These are phyloP conservation scores for Cepaea nemoralis DNA, from an alignment of 1,140 invertebrate genomes.

Conservation along the genomic window DNA sequence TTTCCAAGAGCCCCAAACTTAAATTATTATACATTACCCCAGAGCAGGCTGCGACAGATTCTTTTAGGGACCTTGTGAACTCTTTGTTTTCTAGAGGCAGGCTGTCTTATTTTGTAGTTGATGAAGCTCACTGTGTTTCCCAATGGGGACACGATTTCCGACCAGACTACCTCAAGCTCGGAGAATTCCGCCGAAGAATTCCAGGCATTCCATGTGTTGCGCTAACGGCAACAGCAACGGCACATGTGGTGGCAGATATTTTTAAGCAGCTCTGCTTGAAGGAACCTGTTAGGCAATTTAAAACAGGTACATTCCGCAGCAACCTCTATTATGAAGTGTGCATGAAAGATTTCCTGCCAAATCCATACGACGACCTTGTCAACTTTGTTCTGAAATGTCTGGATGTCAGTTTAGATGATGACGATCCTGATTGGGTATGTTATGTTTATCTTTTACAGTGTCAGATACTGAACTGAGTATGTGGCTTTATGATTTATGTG, in stretches of 20 bases:
- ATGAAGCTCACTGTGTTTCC: conserved; percentile 98
- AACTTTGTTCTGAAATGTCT: conserved; percentile 76
- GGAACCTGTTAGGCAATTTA: conserved; percentile 75
- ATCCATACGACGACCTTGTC: conserved; percentile 83
- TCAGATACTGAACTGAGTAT: background rate
- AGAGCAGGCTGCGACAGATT: conserved; percentile 86
- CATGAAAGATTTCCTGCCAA: conserved; percentile 85
- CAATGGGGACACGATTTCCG: conserved; percentile 98
- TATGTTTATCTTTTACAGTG: background rate
- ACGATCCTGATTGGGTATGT: conserved; percentile 61
- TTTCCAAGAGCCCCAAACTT: conserved; percentile 75
- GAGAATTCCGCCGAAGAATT: conserved; percentile 80
- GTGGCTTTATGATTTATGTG: too few relatives aligned
- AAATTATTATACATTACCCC: conserved; percentile 92
- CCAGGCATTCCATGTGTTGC: conserved; percentile 75
- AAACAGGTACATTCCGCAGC: conserved; percentile 77
- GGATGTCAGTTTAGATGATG: conserved; percentile 47
- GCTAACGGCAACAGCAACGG: conserved; percentile 90
- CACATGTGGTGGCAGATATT: conserved; percentile 77
- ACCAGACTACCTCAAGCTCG: conserved; percentile 92
- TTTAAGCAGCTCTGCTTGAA: conserved; percentile 74
- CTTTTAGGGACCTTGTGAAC: conserved; percentile 77
- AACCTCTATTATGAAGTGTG: conserved; percentile 82
- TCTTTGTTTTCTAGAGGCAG: conserved; percentile 74
- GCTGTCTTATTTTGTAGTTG: conserved; percentile 84